A percentile compares a stretch with the other conserved stretches of the same genome.
These are phyloP conservation scores for Drosophila orena DNA, from an alignment of 1,140 invertebrate species.

Conservation along the genomic window DNA sequence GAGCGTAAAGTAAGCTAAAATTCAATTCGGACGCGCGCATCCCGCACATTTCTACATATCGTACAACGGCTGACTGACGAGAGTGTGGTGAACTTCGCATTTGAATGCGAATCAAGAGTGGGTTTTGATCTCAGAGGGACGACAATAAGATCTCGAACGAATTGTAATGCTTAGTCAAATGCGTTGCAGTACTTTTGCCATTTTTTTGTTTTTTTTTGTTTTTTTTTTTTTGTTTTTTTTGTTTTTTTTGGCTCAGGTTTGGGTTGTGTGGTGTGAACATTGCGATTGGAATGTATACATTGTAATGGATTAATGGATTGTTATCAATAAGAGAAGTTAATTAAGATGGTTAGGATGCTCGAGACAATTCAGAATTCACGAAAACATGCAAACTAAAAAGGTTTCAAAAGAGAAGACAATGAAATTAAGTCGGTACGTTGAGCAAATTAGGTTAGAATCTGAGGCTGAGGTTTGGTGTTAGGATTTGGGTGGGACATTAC, in stretches of 20 bases:
- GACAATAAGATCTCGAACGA: conserved; percentile 16
- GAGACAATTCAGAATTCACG: conserved; percentile 42
- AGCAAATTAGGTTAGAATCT: conserved; percentile 20
- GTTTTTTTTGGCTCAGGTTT: conserved; percentile 13
- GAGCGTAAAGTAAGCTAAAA: conserved; percentile 34
- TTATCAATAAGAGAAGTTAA: conserved; percentile 17
- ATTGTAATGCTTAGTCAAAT: conserved; percentile 35
- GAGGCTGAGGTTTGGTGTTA: conserved; percentile 1
- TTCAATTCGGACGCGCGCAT: conserved; percentile 25
- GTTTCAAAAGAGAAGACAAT: conserved; percentile 21
- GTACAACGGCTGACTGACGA: conserved; percentile 35
- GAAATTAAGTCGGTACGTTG: conserved; percentile 14
- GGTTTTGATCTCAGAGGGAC: conserved; percentile 1
- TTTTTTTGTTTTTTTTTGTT: not conserved
- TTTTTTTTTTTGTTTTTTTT: not conserved
- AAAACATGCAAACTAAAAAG: conserved; percentile 59
- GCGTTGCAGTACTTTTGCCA: conserved; percentile 34
- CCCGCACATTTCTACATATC: conserved; percentile 38
- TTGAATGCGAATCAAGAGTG: conserved; percentile 17
- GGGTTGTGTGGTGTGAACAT: conserved; percentile 8
- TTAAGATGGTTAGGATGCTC: conserved; percentile 22
- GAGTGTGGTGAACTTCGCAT: conserved; percentile 26
- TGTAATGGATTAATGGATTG: not conserved
- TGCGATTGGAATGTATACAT: conserved; percentile 50
- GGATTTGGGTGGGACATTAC: conserved; percentile 12